Percentiles rank a stretch among this genome's conserved stretches.
phyloP scores from a whole-genome alignment of 2,888 invertebrate genomes.

The Deroplatys truncata region DNA sequence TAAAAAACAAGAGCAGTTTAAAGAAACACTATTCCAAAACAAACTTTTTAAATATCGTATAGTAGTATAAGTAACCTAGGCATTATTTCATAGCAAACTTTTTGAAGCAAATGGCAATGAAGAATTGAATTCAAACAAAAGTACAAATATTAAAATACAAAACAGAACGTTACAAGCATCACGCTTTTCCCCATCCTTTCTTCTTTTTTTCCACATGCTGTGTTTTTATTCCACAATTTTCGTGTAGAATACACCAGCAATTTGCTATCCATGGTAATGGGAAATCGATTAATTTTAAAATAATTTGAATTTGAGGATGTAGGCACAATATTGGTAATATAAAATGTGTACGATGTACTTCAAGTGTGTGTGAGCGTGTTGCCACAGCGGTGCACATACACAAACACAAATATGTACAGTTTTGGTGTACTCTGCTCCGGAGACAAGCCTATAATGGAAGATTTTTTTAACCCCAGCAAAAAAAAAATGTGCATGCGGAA shows the following conservation, averaged over 20 bases:
- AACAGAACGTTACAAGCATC: not conserved
- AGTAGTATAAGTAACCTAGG: not conserved
- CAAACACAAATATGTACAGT: not conserved
- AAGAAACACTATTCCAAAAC: no score
- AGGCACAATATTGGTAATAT: not conserved
- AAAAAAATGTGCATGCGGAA: not conserved
- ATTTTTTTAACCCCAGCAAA: not conserved
- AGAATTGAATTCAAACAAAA: not conserved
- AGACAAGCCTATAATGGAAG: slow-evolving; percentile 7
- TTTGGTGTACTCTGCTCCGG: not conserved
- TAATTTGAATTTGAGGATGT: slow-evolving; percentile 29
- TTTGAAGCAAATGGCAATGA: not conserved
- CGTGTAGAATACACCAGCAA: not conserved
- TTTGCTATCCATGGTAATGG: slow-evolving; percentile 18
- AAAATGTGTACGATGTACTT: not conserved
- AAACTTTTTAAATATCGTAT: no score
- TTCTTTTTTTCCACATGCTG: not conserved
- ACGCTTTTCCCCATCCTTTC: not conserved
- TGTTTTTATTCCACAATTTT: not conserved
- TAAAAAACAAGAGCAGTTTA: no score
- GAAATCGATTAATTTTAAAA: slow-evolving; percentile 29
- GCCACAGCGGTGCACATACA: not conserved
- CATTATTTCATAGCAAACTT: not conserved
- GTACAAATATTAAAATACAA: not conserved
- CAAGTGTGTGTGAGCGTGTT: not conserved